Percentiles rank a stretch among this genome's conserved stretches.
Conservation (phyloP, 2,797 vertebrate genomes). For the Gymnothorax reevesii region DNA sequence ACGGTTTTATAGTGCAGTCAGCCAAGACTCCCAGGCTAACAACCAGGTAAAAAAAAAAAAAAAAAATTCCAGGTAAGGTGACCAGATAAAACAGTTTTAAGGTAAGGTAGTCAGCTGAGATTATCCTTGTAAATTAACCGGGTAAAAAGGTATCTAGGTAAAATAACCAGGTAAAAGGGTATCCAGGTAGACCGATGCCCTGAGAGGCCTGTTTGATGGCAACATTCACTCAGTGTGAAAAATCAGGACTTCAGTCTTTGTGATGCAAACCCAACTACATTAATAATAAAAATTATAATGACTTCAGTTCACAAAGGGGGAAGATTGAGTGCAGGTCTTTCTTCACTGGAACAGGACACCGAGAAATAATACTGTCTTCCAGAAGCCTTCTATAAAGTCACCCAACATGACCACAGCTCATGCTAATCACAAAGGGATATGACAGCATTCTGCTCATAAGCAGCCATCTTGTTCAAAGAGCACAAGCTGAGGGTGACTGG, state of each 20-base stretch:
- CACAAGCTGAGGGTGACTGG: not conserved
- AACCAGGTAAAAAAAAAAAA: too few species aligned
- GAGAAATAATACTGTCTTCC: not conserved
- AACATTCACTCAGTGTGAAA: conserved; percentile 12
- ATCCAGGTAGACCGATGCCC: conserved; percentile 13
- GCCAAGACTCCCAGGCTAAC: too few species aligned
- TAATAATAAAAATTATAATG: not conserved
- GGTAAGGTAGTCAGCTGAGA: not conserved
- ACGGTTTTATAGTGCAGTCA: not conserved
- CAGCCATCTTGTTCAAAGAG: not conserved
- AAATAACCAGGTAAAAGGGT: not conserved
- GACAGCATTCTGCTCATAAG: not conserved
- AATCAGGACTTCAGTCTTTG: conserved; percentile 16
- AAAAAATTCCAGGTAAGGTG: not conserved
- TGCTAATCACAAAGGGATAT: not conserved
- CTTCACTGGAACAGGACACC: not conserved
- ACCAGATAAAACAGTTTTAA: not conserved
- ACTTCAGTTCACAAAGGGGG: not conserved
- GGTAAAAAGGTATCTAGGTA: not conserved
- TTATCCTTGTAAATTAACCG: too few species aligned
- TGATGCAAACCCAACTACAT: not conserved
- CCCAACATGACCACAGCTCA: not conserved
- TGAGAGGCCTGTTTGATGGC: conserved; percentile 9
- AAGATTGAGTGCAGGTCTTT: conserved; percentile 3
- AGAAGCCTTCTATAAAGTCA: not conserved